phyloP scores from a whole-genome alignment of 2,888 invertebrate genomes.

The Meiosimyza platycephala region DNA sequence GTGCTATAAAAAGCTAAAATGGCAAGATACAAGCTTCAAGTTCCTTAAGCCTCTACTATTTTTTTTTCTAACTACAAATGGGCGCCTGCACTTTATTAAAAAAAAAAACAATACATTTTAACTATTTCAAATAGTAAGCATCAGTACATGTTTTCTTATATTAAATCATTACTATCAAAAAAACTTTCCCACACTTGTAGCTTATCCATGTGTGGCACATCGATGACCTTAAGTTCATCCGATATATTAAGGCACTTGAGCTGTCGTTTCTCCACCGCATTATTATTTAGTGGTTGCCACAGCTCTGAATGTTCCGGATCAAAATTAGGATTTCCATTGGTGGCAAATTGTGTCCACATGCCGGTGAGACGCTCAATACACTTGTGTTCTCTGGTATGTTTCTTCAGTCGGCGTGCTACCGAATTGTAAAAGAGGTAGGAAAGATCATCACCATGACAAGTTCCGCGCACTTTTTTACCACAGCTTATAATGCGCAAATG shows the following conservation, averaged over 20 bases:
- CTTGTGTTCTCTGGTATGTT: conserved; percentile 61
- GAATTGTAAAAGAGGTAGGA: conserved; percentile 66
- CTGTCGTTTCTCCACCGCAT: conserved; percentile 53
- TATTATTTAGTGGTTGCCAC: conserved; percentile 57
- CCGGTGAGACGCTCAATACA: conserved; percentile 64
- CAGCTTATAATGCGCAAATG: conserved; percentile 64
- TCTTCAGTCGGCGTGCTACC: conserved; percentile 59
- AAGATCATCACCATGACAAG: conserved; percentile 66
- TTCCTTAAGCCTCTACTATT: conserved; percentile 20
- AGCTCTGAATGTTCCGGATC: conserved; percentile 55
- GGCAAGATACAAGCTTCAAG: too few relatives aligned
- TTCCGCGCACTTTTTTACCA: conserved; percentile 64
- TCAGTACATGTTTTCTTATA: conserved; percentile 44
- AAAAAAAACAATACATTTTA: too few relatives aligned
- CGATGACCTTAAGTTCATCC: conserved; percentile 61
- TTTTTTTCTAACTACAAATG: not conserved
- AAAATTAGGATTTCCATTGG: conserved; percentile 60
- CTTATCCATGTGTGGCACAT: conserved; percentile 62
- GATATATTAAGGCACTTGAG: conserved; percentile 66
- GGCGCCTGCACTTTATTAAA: too few relatives aligned
- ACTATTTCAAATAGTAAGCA: too few relatives aligned
- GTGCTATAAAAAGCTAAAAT: too few relatives aligned
- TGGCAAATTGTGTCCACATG: conserved; percentile 64
- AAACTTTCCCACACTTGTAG: conserved; percentile 64
- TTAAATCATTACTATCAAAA: conserved; percentile 57